Percentiles rank a stretch among this genome's conserved stretches.
Conservation (phyloP, 2,797 vertebrate genomes). For the Amblyopsis hoosieri region DNA sequence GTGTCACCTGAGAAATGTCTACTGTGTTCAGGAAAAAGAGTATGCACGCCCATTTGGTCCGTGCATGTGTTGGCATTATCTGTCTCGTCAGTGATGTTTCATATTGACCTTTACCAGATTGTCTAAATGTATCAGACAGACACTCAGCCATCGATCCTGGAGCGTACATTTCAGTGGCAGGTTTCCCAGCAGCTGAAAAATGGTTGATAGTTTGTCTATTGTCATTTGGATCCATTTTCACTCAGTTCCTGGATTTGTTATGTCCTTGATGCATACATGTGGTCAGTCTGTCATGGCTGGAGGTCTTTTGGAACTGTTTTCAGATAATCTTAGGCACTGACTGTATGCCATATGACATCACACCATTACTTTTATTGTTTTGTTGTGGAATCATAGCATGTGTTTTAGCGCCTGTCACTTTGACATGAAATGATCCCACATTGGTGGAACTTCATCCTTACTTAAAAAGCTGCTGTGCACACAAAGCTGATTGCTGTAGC, state of each 20-base stretch:
- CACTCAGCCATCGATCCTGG: background rate
- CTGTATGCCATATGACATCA: too few species aligned
- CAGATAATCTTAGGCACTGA: too few species aligned
- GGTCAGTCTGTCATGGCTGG: too few species aligned
- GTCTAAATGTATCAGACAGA: background rate
- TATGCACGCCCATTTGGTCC: constrained; percentile 1
- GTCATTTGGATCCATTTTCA: background rate
- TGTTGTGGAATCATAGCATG: too few species aligned
- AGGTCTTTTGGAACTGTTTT: too few species aligned
- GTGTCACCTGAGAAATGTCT: constrained; percentile 17
- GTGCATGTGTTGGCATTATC: background rate
- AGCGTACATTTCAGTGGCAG: background rate
- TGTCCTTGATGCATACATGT: background rate
- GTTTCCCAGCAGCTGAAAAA: background rate
- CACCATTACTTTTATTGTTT: too few species aligned
- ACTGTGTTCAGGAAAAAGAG: constrained; percentile 23
- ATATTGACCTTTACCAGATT: background rate
- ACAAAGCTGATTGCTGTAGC: too few species aligned
- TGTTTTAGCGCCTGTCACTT: too few species aligned
- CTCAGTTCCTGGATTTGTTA: background rate
- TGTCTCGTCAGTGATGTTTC: background rate
- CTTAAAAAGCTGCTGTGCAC: too few species aligned
- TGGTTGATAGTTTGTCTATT: background rate
- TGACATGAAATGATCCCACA: too few species aligned
- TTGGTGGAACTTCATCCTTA: too few species aligned